Evolutionary conservation across 2,113 vertebrate species (phyloP).

Genomic region (Heterotilapia buettikoferi): DNA sequence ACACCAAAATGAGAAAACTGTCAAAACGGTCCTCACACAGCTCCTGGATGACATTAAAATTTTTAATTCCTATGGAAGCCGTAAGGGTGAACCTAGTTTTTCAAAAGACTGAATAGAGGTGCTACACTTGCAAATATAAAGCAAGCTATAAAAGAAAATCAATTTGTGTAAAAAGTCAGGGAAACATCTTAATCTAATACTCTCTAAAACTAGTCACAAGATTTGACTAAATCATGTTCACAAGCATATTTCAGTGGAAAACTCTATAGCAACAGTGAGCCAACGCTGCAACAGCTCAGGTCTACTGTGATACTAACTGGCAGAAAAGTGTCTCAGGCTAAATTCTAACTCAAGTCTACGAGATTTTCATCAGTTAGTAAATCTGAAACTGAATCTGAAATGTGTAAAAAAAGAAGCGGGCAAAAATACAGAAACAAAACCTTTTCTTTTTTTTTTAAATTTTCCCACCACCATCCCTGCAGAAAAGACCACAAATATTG

Average conservation of each 20-base stretch:
- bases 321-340: not conserved
- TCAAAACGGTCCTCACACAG: not conserved
- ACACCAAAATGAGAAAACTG: not conserved
- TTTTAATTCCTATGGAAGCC: not conserved
- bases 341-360: not conserved
- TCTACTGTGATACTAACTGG: not conserved
- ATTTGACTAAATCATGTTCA: conserved; percentile 4
- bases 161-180: not conserved
- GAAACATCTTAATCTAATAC: conserved; percentile 5
- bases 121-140: not conserved
- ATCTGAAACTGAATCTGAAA: not conserved
- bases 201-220: conserved; percentile 20
- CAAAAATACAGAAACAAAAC: not conserved
- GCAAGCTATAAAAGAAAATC: not conserved
- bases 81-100: not conserved
- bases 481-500: not conserved
- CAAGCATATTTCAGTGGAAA: not conserved
- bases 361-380: not conserved
- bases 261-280: not conserved
- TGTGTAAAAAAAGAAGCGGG: not conserved
- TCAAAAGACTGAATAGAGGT: not conserved
- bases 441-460: not conserved
- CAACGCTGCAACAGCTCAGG: not conserved
- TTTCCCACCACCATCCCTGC: not conserved
- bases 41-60: not conserved